Conservation (phyloP, 2,888 invertebrate genomes). For the Agonopterix subpropinquella region DNA sequence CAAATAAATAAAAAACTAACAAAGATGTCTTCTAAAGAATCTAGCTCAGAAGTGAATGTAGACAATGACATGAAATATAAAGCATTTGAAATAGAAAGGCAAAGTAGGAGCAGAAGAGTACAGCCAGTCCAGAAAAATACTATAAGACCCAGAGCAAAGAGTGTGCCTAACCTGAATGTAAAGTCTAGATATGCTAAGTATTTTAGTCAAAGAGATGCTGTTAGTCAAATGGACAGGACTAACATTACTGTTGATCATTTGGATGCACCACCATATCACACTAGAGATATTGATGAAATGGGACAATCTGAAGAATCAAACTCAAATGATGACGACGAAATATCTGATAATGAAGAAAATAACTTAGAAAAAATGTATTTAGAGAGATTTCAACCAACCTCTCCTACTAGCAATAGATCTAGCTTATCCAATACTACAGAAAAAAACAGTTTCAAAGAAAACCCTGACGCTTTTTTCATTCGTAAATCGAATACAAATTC, state of each 20-base stretch:
- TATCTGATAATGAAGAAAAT: constrained; percentile 40
- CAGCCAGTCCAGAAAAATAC: constrained; percentile 23
- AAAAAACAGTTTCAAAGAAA: constrained; percentile 18
- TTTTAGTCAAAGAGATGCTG: constrained; percentile 61
- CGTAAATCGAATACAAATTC: constrained; percentile 31
- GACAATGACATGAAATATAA: constrained; percentile 54
- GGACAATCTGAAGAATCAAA: constrained; percentile 21
- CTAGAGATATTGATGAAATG: constrained; percentile 14
- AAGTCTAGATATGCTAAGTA: constrained; percentile 70
- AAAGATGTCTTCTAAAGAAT: constrained; percentile 46
- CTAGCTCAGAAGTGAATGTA: constrained; percentile 35
- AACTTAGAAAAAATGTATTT: constrained; percentile 58
- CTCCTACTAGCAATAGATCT: constrained; percentile 36
- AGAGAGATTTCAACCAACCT: constrained; percentile 48
- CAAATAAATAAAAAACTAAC: constrained; percentile 80
- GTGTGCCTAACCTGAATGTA: constrained; percentile 67
- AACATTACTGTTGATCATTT: constrained; percentile 22
- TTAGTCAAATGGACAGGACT: constrained; percentile 44
- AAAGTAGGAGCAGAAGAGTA: constrained; percentile 42
- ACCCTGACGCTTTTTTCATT: constrained; percentile 42
- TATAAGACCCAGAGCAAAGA: constrained; percentile 56
- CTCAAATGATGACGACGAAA: constrained; percentile 21
- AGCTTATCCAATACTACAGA: constrained; percentile 24
- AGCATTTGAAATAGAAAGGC: constrained; percentile 58
- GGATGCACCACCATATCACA: constrained; percentile 20